A percentile compares a stretch with the other conserved stretches of the same genome.
Evolutionary conservation across 2,113 vertebrate genomes (phyloP).

Genomic region (Origma solitaria): DNA sequence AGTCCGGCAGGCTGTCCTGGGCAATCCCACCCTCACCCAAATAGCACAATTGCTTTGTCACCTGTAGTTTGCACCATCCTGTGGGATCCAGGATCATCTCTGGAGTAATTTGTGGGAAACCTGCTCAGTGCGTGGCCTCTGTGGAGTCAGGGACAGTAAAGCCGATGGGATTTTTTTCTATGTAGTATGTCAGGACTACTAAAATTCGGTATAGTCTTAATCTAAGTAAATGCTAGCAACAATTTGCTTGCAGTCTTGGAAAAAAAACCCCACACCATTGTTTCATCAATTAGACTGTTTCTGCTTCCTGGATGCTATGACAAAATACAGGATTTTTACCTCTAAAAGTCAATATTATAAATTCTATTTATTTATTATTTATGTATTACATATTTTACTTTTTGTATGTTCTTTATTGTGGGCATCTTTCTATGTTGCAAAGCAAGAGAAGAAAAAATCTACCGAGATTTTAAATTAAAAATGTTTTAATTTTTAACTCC

Average conservation of each 20-base stretch:
- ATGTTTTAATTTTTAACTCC: neutral
- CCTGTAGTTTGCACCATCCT: neutral
- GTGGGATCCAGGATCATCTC: neutral
- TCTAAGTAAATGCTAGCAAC: neutral
- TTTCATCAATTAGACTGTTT: neutral
- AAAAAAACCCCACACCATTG: fast-evolving
- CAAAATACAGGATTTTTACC: neutral
- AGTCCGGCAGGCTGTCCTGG: neutral
- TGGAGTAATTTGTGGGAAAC: neutral
- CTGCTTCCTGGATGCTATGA: neutral
- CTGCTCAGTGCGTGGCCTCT: neutral
- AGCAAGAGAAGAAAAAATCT: neutral
- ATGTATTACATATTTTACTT: neutral
- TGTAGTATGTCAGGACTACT: neutral
- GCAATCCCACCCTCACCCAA: neutral
- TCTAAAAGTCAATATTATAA: neutral
- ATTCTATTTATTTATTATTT: neutral
- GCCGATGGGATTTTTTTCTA: neutral
- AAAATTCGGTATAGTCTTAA: neutral
- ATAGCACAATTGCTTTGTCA: neutral
- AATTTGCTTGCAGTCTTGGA: neutral
- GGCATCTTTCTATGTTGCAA: neutral
- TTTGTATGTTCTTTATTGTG: neutral
- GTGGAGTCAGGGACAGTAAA: neutral
- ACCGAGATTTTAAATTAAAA: neutral